phyloP scores from a whole-genome alignment of 1,140 invertebrate genomes.

The Kradibia gibbosae region DNA sequence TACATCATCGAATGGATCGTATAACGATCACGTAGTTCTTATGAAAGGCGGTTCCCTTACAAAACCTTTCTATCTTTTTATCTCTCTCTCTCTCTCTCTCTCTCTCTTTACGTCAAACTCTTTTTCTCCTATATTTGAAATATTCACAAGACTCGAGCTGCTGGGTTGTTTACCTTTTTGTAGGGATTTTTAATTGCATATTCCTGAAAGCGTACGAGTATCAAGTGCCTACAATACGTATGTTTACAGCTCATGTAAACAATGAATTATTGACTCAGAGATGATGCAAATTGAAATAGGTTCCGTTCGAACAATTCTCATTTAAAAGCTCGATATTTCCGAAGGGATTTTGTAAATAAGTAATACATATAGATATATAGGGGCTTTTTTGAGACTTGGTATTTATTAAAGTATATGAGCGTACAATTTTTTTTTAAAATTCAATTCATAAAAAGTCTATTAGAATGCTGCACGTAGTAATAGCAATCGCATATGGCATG shows the following conservation, averaged over 20 bases:
- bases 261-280: slow-evolving; percentile 13
- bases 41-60: neutral
- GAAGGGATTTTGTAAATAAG: neutral
- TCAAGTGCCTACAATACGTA: neutral
- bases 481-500: no score
- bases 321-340: neutral
- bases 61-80: no score
- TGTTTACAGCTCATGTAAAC: slow-evolving; percentile 13
- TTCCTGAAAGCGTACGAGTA: neutral
- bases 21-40: no score
- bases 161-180: slow-evolving; percentile 1
- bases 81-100: no score
- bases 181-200: slow-evolving; percentile 10
- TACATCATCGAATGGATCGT: slow-evolving; percentile 32
- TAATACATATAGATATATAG: no score
- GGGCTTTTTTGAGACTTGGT: no score
- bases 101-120: no score
- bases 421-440: no score
- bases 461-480: no score
- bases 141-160: neutral
- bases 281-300: neutral
- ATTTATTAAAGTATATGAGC: no score
- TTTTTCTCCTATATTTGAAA: no score
- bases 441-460: no score
- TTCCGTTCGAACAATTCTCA: neutral